Evolutionary conservation across 2,888 invertebrate species (phyloP), one percentile per base, ranked within the genome.

Genomic region (Netelia virgata): DNA sequence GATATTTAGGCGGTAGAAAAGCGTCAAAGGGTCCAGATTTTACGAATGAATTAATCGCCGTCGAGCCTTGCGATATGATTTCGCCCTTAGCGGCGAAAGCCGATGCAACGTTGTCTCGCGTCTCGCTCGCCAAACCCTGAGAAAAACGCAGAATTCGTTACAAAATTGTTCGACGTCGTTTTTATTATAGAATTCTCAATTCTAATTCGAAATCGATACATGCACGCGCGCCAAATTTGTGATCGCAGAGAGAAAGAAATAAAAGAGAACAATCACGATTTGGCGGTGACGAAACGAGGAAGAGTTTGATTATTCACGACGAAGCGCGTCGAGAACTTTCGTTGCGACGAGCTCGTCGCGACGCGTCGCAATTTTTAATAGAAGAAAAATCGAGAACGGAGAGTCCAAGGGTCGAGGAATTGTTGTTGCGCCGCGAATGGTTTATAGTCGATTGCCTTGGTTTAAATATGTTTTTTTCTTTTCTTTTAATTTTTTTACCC

Each of bases 111-210:
- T 88, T 90, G 85, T 90, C 91, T 16, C 86, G 88, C 0, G 90
- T 86, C 18, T 91, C 91, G 78, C 89, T 91, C 50, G 88, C 88
- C 2, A 89, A 61, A 16, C 89, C 88, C 93, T 93, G 76, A 43
- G 36, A 80, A 73, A 64, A 11, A 14, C 1, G 0, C 6, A 8
- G 6, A 6, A 36, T 20, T 50, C 18, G 36, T 11, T 41, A 16
- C 8, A 43, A 43, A 36, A 36, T 36, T 36, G 6, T 36, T 6
- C 36, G 36, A 3, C 36, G 8, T 6, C 8, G 36, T 6, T 36
- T 36, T 36, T 36, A 36, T 36, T 36, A 36, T 6, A 36, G 36
- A 36, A 36, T 6, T 36, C 16, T 61, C 57, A 0, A 61, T 73
- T 43, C 3, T 63, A 36, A 77, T 84, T 84, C 18, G 20, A 18